These are phyloP conservation scores for Trissoscelio sp. DNA, from an alignment of 2,888 invertebrate genomes.

Conservation along the genomic window DNA sequence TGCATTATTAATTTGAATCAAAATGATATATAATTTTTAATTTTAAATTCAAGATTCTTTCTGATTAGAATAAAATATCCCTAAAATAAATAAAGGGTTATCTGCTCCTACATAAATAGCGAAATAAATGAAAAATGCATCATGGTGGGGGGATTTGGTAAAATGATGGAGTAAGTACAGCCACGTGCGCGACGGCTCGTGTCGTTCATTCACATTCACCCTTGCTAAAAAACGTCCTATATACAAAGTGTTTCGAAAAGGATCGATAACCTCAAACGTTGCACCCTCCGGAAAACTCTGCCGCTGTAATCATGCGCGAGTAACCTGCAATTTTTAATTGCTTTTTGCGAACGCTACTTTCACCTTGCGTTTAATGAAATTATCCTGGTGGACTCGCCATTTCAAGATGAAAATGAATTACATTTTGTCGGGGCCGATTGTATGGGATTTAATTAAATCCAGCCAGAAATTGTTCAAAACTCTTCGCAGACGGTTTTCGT, in stretches of 20 bases:
- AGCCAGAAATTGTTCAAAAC: slow-evolving; percentile 23
- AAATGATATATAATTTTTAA: no score
- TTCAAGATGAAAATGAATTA: slow-evolving; percentile 51
- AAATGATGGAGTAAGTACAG: slow-evolving; percentile 62
- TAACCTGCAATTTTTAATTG: slow-evolving; percentile 60
- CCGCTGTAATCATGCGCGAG: slow-evolving; percentile 58
- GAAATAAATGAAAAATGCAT: slow-evolving; percentile 42
- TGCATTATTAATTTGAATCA: no score
- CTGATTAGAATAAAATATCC: slow-evolving; percentile 12
- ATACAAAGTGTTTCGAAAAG: slow-evolving; percentile 56
- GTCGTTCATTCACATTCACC: slow-evolving; percentile 69
- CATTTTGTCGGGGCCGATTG: slow-evolving; percentile 14
- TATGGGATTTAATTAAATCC: slow-evolving; percentile 53
- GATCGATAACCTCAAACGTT: slow-evolving; percentile 68
- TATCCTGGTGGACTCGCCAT: slow-evolving; percentile 21
- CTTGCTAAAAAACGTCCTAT: slow-evolving; percentile 65
- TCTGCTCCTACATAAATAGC: slow-evolving; percentile 45
- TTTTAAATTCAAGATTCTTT: background rate
- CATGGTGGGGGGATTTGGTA: slow-evolving; percentile 30
- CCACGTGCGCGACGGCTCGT: slow-evolving; percentile 67
- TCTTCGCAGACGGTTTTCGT: slow-evolving; percentile 3
- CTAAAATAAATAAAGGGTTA: slow-evolving; percentile 48
- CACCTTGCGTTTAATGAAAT: slow-evolving; percentile 49
- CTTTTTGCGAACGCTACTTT: slow-evolving; percentile 45
- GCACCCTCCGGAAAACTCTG: slow-evolving; percentile 65